phyloP scores from a whole-genome alignment of 2,888 invertebrate genomes.

The Pyralis farinalis region DNA sequence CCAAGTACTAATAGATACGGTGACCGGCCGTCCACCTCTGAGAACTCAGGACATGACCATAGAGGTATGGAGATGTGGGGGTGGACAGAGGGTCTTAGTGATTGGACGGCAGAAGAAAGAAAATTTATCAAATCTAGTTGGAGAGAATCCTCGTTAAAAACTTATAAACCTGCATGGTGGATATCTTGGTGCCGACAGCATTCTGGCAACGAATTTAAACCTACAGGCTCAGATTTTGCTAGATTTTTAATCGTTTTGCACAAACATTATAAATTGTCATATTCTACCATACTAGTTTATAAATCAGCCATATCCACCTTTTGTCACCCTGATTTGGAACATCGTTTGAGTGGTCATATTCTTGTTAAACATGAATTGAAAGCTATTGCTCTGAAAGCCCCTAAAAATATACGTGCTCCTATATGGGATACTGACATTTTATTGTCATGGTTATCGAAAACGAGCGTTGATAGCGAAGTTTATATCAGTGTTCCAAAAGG shows the following conservation, averaged over 20 bases:
- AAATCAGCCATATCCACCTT: conserved; percentile 7
- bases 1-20: conserved; percentile 9
- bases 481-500: conserved; percentile 11
- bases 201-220: background rate
- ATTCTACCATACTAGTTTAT: conserved; percentile 6
- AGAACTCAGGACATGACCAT: conserved; percentile 11
- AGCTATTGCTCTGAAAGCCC: conserved; percentile 4
- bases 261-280: background rate
- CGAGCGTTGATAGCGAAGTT: background rate
- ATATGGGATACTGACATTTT: conserved; percentile 11
- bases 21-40: conserved; percentile 15
- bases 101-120: conserved; percentile 12
- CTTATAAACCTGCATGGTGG: conserved; percentile 5
- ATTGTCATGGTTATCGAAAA: conserved; percentile 10
- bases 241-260: conserved; percentile 9
- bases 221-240: conserved; percentile 12
- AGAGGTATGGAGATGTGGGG: conserved; percentile 19
- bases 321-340: background rate
- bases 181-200: conserved; percentile 1
- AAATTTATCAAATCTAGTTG: background rate
- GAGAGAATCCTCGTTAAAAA: background rate
- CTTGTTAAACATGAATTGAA: conserved; percentile 9
- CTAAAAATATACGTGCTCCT: conserved; percentile 5
- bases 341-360: background rate
- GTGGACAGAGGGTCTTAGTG: conserved; percentile 9